A percentile compares a stretch with the other conserved stretches of the same genome.
These are phyloP conservation scores for Turritopsis rubra DNA, from an alignment of 30 jellyfish, hydroid and myxozoan species.

Conservation along the genomic window DNA sequence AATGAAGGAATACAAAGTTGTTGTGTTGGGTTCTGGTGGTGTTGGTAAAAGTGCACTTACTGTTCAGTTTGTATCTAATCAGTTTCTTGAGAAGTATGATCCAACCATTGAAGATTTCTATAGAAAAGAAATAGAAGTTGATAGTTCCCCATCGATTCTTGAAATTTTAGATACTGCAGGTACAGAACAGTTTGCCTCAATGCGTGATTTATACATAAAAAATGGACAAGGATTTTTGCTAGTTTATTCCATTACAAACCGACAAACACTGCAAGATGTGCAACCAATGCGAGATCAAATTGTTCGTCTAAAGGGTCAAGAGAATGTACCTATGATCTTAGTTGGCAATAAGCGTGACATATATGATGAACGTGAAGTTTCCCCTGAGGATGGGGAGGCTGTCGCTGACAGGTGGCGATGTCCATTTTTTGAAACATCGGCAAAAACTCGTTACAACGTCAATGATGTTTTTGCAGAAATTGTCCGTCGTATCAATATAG, in stretches of 20 bases:
- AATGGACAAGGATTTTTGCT: slow-evolving; percentile 96
- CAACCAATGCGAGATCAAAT: slow-evolving; percentile 90
- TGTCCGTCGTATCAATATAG: slow-evolving; percentile 69
- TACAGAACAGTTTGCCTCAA: slow-evolving; percentile 96
- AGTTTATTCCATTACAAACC: slow-evolving; percentile 76
- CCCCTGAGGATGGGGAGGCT: slow-evolving; percentile 76
- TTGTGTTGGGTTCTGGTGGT: slow-evolving; percentile 98
- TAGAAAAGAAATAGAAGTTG: slow-evolving; percentile 94
- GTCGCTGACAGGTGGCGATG: slow-evolving; percentile 74
- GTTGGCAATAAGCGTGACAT: slow-evolving; percentile 90
- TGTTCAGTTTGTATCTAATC: slow-evolving; percentile 83
- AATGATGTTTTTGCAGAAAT: slow-evolving; percentile 94
- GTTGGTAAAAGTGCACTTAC: slow-evolving; percentile 99
- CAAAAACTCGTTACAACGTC: slow-evolving; percentile 77
- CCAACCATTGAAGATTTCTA: slow-evolving; percentile 97
- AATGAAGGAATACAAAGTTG: slow-evolving; percentile 96
- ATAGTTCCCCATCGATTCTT: slow-evolving; percentile 66
- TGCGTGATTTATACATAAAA: slow-evolving; percentile 93
- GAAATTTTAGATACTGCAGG: slow-evolving; percentile 99
- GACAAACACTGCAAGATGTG: slow-evolving; percentile 81
- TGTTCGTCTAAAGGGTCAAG: slow-evolving; percentile 79
- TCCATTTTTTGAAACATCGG: slow-evolving; percentile 92
- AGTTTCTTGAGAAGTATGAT: slow-evolving; percentile 81
- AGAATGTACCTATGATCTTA: slow-evolving; percentile 71
- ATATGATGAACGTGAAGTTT: slow-evolving; percentile 85